A percentile compares a stretch with the other conserved stretches of the same genome.
Evolutionary conservation across 2,888 invertebrate species (phyloP).

Genomic region (Nematopogon swammerdamellus): DNA sequence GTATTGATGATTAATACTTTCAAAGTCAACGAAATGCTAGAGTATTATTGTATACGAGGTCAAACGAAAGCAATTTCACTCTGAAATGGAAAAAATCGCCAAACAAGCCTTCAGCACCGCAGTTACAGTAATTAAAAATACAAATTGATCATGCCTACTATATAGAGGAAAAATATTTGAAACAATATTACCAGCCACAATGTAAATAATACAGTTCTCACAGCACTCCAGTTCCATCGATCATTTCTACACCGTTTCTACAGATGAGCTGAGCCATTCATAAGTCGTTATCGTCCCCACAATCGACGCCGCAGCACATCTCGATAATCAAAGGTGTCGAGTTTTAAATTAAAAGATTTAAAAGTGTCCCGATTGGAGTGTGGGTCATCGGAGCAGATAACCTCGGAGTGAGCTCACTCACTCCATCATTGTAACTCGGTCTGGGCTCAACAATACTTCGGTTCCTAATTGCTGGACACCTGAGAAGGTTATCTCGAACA

Average conservation of each 20-base stretch:
- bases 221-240: no score
- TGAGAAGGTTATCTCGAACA: slow-evolving; percentile 12
- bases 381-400: not conserved
- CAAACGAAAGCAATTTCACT: no score
- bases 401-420: not conserved
- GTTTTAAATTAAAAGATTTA: not conserved
- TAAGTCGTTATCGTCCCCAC: not conserved
- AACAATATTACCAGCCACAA: no score
- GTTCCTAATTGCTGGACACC: slow-evolving; percentile 17
- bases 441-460: slow-evolving; percentile 3
- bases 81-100: no score
- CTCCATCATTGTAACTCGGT: not conserved
- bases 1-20: no score
- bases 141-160: no score
- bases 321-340: not conserved
- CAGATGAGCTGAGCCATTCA: not conserved
- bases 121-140: no score
- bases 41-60: no score
- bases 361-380: not conserved
- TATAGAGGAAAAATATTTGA: no score
- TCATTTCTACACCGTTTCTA: not conserved
- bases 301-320: not conserved
- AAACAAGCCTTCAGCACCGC: no score
- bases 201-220: no score
- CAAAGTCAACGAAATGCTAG: no score